Base-by-base conservation (phyloP, 2,113 vertebrate genomes). In the Etheostoma spectabile region DNA sequence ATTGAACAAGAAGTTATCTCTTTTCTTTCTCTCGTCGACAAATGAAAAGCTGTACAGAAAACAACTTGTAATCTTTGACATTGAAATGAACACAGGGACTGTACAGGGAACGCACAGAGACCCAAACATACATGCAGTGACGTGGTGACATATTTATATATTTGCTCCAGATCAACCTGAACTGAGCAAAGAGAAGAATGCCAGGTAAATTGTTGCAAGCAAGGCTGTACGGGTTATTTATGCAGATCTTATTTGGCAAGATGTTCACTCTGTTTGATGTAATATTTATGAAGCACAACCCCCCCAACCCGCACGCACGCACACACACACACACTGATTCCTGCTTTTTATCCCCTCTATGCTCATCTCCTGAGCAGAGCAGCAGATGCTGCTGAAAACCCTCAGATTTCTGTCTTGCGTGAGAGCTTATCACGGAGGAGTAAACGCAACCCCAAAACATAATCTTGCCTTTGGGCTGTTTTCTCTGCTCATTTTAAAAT, bases 281-380 rank as follows among this genome's bases (percentile, higher is more conserved):
- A 92, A 90, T 93, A 93, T 95, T 94, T 88, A 93, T 93, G 77
- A 75, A 74, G 76, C 79, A 3, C 30, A 30, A 30, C 35, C 19
- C 4, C 27, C 22, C 52, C 45, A 38, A 10, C 8, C 8, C 38
- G 2, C 38, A 38, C 38, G 0, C 38, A 38, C 38, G 1, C 38
- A 11, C 10, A 3, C 38, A 42, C 38, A 42, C 38, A 42, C 24
- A 67, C 71, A 55, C 63, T 72, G 24, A n/a, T 49, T 72, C 52
- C 53, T 77, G 48, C 64, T 76, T 24, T 72, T 74, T 48, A 4
- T 78, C 70, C 59, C 66, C 80, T 33, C 74, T 30, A 75, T 72
- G 27, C 80, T 84, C 65, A 51, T 66, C 62, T 72, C 79, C 63
- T 80, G 74, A 75, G 84, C 57, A 65, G 60, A 88, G 83, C 53